These are phyloP conservation scores for Pedetes capensis DNA, from an alignment of 2,113 vertebrate species.

Conservation along the genomic window DNA sequence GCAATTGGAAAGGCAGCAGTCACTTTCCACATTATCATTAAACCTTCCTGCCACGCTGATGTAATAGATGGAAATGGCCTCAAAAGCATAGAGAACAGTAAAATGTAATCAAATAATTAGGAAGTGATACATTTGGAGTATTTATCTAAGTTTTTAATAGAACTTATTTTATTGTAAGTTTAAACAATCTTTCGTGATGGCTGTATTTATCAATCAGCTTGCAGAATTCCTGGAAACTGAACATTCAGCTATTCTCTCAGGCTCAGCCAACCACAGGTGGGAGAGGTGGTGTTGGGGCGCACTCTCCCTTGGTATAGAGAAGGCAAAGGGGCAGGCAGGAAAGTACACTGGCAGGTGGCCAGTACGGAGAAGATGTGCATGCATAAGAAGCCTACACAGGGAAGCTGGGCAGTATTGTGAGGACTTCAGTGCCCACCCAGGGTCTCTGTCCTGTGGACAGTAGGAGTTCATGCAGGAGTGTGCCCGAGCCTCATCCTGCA, in stretches of 20 bases:
- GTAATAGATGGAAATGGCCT: fast-evolving
- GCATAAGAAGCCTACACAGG: background rate
- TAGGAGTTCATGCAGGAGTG: background rate
- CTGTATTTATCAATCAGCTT: background rate
- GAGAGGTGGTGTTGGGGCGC: background rate
- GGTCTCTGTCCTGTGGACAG: background rate
- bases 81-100: background rate
- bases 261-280: background rate
- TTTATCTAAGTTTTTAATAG: background rate
- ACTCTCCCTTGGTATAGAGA: too few relatives aligned
- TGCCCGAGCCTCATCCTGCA: too few relatives aligned
- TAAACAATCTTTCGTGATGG: background rate
- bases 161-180: background rate
- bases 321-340: background rate
- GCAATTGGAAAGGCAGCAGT: too few relatives aligned
- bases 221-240: background rate
- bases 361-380: background rate
- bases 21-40: fast-evolving
- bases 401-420: background rate
- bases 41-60: fast-evolving
- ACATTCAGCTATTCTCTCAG: background rate
- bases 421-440: background rate
- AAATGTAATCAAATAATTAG: background rate
- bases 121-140: background rate
- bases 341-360: background rate